A percentile compares a stretch with the other conserved stretches of the same genome.
Evolutionary conservation across 2,113 vertebrate species (phyloP).

Genomic region (Gadus chalcogrammus): DNA sequence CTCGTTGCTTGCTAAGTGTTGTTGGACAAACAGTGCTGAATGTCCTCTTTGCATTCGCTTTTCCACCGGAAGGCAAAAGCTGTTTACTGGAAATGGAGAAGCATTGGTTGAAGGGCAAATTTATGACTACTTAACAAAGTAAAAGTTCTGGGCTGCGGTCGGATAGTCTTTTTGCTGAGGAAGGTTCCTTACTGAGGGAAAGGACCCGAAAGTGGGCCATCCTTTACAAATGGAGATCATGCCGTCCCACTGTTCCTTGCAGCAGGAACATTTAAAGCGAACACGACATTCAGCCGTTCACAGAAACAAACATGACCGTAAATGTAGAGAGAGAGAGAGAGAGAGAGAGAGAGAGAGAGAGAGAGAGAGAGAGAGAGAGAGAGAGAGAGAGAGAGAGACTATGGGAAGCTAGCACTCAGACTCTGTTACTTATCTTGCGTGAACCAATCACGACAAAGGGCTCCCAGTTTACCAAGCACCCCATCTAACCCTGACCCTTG

Average conservation of each 20-base stretch:
- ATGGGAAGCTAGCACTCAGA: too few species aligned
- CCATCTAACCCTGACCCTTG: slow-evolving; percentile 3
- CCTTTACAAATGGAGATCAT: neutral
- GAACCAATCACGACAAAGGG: slow-evolving; percentile 9
- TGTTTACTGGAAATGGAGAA: too few species aligned
- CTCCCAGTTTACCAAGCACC: slow-evolving; percentile 30
- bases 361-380: neutral
- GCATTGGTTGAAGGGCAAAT: too few species aligned
- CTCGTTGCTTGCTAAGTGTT: slow-evolving; percentile 27
- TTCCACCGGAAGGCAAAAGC: neutral
- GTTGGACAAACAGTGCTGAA: slow-evolving; percentile 25
- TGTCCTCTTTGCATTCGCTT: slow-evolving; percentile 5
- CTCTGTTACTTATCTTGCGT: too few species aligned
- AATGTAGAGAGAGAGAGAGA: neutral
- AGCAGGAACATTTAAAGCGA: too few species aligned
- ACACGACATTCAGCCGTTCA: neutral
- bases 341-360: neutral
- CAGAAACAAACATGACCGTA: neutral
- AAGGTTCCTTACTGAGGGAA: neutral
- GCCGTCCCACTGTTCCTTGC: too few species aligned
- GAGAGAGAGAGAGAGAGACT: neutral
- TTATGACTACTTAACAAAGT: neutral
- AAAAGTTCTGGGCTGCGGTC: too few species aligned
- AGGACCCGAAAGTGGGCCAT: neutral
- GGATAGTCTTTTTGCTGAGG: neutral